Evolutionary conservation across 2,113 vertebrate species (phyloP).

Genomic region (Macrotus californicus): DNA sequence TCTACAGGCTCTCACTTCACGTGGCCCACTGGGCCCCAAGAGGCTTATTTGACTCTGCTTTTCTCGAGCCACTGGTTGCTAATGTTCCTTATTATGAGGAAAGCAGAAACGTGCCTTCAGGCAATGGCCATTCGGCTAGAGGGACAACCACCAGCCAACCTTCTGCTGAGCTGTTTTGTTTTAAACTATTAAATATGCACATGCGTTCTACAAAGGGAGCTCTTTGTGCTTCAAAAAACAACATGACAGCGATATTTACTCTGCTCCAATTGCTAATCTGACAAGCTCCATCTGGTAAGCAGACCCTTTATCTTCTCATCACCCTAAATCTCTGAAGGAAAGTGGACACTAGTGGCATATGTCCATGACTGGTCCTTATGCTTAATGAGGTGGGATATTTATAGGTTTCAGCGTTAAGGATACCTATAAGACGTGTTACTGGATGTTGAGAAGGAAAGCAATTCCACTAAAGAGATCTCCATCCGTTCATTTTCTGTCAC

Average conservation of each 20-base stretch:
- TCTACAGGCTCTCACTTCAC: conserved; percentile 88
- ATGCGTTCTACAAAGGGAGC: conserved; percentile 74
- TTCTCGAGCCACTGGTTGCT: conserved; percentile 89
- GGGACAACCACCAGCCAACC: conserved; percentile 75
- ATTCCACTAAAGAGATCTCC: neutral
- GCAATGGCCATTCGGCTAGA: conserved; percentile 72
- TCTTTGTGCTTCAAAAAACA: conserved; percentile 79
- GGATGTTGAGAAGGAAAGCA: neutral
- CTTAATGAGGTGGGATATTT: conserved; percentile 76
- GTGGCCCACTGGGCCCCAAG: conserved; percentile 78
- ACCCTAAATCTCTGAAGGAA: conserved; percentile 77
- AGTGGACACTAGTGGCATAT: conserved; percentile 81
- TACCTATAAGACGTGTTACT: conserved; percentile 36
- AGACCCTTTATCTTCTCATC: conserved; percentile 80
- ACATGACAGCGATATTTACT: conserved; percentile 74
- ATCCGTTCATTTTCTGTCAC: neutral
- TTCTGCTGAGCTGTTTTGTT: conserved; percentile 77
- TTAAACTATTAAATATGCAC: conserved; percentile 80
- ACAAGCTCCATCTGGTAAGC: conserved; percentile 84
- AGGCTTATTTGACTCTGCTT: conserved; percentile 80
- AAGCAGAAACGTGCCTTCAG: conserved; percentile 77
- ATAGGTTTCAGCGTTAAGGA: conserved; percentile 53
- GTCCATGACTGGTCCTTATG: conserved; percentile 68
- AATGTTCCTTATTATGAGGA: conserved; percentile 83
- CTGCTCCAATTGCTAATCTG: conserved; percentile 81